phyloP scores from a whole-genome alignment of 2,113 vertebrate genomes.

The Phrynosoma blainvillii region DNA sequence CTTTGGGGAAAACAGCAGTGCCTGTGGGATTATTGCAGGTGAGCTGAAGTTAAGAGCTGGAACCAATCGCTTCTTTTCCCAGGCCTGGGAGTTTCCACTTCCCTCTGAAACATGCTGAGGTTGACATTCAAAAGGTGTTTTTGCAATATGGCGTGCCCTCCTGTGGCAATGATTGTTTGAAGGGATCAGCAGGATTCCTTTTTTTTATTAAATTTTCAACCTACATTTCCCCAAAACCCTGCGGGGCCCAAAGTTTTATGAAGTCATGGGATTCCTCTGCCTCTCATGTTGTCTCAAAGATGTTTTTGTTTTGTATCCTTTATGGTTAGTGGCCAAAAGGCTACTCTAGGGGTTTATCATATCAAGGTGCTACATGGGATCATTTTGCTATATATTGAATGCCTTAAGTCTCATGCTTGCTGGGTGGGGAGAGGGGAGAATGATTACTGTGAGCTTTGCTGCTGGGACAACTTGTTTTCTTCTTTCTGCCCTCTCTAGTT shows the following conservation, averaged over 20 bases:
- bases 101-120: slow-evolving; percentile 8
- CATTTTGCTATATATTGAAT: not conserved
- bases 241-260: not conserved
- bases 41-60: not conserved
- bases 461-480: not conserved
- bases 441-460: not conserved
- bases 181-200: not conserved
- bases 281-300: not conserved
- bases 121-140: not conserved
- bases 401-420: not conserved
- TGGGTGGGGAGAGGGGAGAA: not conserved
- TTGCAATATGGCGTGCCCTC: not conserved
- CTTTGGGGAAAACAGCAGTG: not conserved
- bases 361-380: not conserved
- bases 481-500: not conserved
- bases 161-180: not conserved
- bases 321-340: not conserved
- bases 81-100: not conserved
- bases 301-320: not conserved
- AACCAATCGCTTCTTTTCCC: not conserved
- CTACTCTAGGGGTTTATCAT: not conserved
- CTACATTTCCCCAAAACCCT: not conserved
- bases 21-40: not conserved
- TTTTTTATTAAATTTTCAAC: not conserved
- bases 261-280: not conserved